Base-by-base conservation (phyloP, 2,888 invertebrate genomes). In the Schrankia costaestrigalis region DNA sequence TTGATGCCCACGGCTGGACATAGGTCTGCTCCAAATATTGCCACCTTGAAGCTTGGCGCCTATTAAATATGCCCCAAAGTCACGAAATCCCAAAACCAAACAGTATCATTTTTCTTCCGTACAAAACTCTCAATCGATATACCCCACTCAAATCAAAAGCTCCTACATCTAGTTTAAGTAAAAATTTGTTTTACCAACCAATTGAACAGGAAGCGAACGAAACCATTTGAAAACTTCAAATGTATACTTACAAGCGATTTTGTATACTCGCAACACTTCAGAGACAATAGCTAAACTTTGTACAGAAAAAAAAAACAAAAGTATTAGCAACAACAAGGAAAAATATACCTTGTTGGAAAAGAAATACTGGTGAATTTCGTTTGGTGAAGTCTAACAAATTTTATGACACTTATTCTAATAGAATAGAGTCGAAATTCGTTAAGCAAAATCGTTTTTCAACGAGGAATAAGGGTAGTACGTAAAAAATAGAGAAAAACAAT, bases 181-280 rank as follows among this genome's bases (percentile, higher is more conserved):
- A 35, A 22, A 10, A 35, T 41, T 37, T 44, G 39, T 45, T 42
- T 41, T 42, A 32, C 36, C 42, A 43, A 37, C 32, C 46, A 48
- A 55, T 55, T 55, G 36, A 41, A 44, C 53, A 49, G 22, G 14
- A 27, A 44, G 45, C 42, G 28, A 51, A 45, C 34, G 27, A 43
- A 55, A 53, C 45, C 44, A 49, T 46, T 53, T 35, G 30, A 42
- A n/a, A 56, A 56, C 50, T 53, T 50, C 50, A 53, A 53, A 50
- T 44, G 46, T 56, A 55, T 36, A 53, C 53, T 56, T 56, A 49
- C 42, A 31, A 41, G 23, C 27, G 36, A 56, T 55, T 56, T 46
- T 41, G 38, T 53, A 41, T 43, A 53, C 33, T 24, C 33, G 31
- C 28, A 23, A 40, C 43, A 41, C 56, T 55, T 46, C 14, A 12